These are phyloP conservation scores for Anser cygnoides DNA, from an alignment of 2,113 vertebrate genomes.

Conservation along the genomic window DNA sequence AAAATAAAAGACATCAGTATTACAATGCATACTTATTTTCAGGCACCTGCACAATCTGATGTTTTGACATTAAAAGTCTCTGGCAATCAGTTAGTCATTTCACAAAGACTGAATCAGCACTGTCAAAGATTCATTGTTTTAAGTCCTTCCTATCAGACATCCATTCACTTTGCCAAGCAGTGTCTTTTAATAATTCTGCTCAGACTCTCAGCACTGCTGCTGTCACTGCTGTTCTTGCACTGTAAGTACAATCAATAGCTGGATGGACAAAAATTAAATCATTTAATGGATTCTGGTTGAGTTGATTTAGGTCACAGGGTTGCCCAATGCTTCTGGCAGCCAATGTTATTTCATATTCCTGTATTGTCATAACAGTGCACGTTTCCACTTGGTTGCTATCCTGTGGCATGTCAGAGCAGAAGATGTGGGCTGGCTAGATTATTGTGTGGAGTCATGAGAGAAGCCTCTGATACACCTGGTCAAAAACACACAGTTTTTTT, in stretches of 20 bases:
- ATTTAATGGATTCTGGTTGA: conserved; percentile 77
- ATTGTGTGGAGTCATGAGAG: neutral
- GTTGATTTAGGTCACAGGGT: conserved; percentile 73
- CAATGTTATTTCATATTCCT: conserved; percentile 64
- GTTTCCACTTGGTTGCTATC: conserved; percentile 41
- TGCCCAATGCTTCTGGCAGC: conserved; percentile 51
- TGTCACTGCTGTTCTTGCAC: conserved; percentile 40
- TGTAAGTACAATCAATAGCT: conserved; percentile 73
- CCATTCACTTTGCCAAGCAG: conserved; percentile 51
- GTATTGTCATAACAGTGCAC: conserved; percentile 41
- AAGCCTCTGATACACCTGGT: neutral
- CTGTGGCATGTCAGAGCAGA: neutral
- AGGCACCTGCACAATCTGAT: conserved; percentile 59
- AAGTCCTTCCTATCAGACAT: conserved; percentile 60
- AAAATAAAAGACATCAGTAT: conserved; percentile 29
- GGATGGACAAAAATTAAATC: conserved; percentile 77
- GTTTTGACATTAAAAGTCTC: conserved; percentile 75
- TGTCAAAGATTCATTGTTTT: conserved; percentile 75
- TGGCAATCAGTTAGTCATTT: conserved; percentile 59
- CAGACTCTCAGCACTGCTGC: conserved; percentile 28
- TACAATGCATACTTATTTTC: conserved; percentile 52
- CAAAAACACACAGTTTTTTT: neutral
- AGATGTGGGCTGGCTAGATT: neutral
- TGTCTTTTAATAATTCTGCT: conserved; percentile 69
- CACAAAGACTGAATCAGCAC: conserved; percentile 60